phyloP scores from a whole-genome alignment of 2,888 invertebrate species.

The Himalopsyche tibetana region DNA sequence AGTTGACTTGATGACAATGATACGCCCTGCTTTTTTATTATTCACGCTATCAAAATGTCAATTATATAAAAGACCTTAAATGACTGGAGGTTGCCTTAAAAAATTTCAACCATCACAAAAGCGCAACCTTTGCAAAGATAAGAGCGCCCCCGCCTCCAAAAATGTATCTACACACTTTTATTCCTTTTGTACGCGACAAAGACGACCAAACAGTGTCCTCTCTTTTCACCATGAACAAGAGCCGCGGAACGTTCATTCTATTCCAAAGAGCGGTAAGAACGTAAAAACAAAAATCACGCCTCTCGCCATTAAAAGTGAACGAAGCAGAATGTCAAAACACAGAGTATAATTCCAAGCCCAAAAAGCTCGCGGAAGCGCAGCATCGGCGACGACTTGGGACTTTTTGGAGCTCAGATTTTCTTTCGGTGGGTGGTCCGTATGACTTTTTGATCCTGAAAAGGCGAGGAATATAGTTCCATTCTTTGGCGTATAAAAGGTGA shows the following conservation, averaged over 20 bases:
- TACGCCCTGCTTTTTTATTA: constrained; percentile 59
- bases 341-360: constrained; percentile 26
- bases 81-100: constrained; percentile 60
- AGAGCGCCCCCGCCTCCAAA: constrained; percentile 54
- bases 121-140: constrained; percentile 66
- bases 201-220: constrained; percentile 64
- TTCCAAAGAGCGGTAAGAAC: constrained; percentile 62
- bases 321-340: constrained; percentile 60
- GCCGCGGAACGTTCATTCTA: constrained; percentile 59
- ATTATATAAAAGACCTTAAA: constrained; percentile 63
- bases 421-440: constrained; percentile 69
- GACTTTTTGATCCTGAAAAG: constrained; percentile 55
- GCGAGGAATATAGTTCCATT: constrained; percentile 66
- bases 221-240: constrained; percentile 65
- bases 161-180: constrained; percentile 50
- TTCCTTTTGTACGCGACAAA: constrained; percentile 63
- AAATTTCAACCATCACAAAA: constrained; percentile 63
- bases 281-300: constrained; percentile 66
- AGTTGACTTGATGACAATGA: constrained; percentile 56
- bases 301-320: constrained; percentile 64
- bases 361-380: constrained; percentile 67
- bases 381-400: constrained; percentile 68
- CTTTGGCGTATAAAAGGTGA: constrained; percentile 66
- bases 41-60: constrained; percentile 65
- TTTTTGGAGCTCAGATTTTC: constrained; percentile 62